A percentile compares a stretch with the other conserved stretches of the same genome.
Conservation (phyloP, 2,888 invertebrate species). For the Apeira syringaria region DNA sequence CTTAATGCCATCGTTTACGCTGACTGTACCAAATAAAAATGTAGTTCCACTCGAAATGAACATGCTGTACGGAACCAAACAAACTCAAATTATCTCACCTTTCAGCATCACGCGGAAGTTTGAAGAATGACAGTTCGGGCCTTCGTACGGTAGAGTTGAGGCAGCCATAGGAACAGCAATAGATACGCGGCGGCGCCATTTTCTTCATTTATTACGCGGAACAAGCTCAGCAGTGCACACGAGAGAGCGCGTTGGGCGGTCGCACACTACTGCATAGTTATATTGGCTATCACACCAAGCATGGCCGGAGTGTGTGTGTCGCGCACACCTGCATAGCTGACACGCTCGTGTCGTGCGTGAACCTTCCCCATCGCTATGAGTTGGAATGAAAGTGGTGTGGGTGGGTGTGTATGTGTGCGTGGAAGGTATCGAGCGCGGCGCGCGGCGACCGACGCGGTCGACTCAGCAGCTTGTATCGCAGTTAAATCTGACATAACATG, state of each 20-base stretch:
- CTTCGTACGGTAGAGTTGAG: conserved; percentile 19
- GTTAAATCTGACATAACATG: no score
- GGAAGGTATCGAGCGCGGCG: conserved; percentile 8
- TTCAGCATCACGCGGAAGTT: conserved; percentile 10
- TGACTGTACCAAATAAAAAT: no score
- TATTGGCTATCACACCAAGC: conserved; percentile 5
- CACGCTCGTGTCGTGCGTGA: background rate
- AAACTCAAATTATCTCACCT: conserved; percentile 22
- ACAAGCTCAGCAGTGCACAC: background rate
- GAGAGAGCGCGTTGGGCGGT: background rate
- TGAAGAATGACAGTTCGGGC: conserved; percentile 22
- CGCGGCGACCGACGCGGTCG: no score
- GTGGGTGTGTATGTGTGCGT: background rate
- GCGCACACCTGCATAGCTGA: background rate
- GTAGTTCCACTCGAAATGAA: no score
- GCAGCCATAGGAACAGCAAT: conserved; percentile 19
- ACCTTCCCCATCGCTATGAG: no score
- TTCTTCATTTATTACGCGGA: background rate
- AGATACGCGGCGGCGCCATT: conserved; percentile 14
- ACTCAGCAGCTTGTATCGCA: no score
- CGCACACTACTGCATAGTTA: conserved; percentile 3
- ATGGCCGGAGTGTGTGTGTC: conserved; percentile 4
- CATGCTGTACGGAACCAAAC: no score
- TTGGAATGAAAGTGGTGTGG: background rate
- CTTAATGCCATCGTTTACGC: no score